Base-by-base conservation (phyloP, 1,140 invertebrate genomes). In the Galleria mellonella region DNA sequence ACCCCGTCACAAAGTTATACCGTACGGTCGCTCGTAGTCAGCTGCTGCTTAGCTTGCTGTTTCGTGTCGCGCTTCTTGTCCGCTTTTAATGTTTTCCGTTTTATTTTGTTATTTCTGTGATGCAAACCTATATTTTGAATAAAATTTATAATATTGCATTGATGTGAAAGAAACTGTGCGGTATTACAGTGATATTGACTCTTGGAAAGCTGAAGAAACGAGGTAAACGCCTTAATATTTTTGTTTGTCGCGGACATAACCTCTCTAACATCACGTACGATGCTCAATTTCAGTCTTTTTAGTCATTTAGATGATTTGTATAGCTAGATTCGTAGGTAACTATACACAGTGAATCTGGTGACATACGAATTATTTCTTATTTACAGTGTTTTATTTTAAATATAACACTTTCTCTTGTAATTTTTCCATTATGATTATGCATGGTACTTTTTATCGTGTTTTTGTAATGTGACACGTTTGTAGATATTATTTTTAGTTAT, bases 61-160 rank as follows among this genome's bases (percentile, higher is more conserved):
- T 86, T 79, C 82, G 83, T 86, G 83, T 86, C 83, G 84, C 86
- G 84, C 84, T 87, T 87, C 82, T 86, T 84, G 82, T 86, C 82
- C 77, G 86, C 86, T 87, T 87, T 87, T 72, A 83, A 86, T 87
- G 86, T 87, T 87, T 87, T 87, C 74, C 66, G 83, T 87, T 87
- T 86, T 87, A 83, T 87, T 86, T 87, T 73, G 79, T 87, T 87
- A 78, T 87, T 87, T 85, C 71, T 86, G 82, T 87, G 75, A 85
- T 86, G 77, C 83, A 83, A 86, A 79, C 83, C 66, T 62, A 73
- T 75, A 79, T 79, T 79, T 63, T 82, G 72, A 72, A 62, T 76
- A 76, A 73, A 60, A 78, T 72, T 72, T 62, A 60, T 66, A 67
- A 51, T 62, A 67, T 71, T 68, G 64, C 55, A 55, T 73, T 62